Percentiles rank a stretch among this genome's conserved stretches.
These are phyloP conservation scores for Tamandua tetradactyla DNA, from an alignment of 2,797 vertebrate species.

Conservation along the genomic window DNA sequence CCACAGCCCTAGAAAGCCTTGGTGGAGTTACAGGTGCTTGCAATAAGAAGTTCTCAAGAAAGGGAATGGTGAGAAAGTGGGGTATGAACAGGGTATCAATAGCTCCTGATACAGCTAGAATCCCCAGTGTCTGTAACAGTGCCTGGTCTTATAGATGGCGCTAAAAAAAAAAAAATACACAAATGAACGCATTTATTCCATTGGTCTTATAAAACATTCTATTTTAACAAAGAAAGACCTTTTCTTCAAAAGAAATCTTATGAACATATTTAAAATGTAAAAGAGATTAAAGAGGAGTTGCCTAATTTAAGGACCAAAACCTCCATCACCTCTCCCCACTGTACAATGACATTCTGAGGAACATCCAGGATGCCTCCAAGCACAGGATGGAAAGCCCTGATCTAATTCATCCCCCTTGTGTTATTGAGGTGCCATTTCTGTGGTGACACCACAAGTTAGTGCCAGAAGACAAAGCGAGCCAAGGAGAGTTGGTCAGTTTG, in stretches of 20 bases:
- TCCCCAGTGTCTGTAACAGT: not conserved
- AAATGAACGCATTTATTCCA: not conserved
- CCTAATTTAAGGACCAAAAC: not conserved
- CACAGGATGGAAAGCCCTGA: not conserved
- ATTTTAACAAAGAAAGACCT: not conserved
- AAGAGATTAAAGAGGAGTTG: not conserved
- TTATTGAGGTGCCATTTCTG: not conserved
- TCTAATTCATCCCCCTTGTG: not conserved
- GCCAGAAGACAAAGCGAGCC: not conserved
- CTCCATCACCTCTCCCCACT: rapidly evolving
- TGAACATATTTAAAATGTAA: not conserved
- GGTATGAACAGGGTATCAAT: too few species aligned
- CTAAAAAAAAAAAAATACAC: not conserved
- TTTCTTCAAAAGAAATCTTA: slow-evolving; percentile 22
- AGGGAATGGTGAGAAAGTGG: not conserved
- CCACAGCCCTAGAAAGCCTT: not conserved
- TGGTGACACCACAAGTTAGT: not conserved
- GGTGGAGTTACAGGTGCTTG: too few species aligned
- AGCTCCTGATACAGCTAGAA: rapidly evolving
- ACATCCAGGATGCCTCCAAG: not conserved
- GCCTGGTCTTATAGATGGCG: not conserved
- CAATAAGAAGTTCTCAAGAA: not conserved
- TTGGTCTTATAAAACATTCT: not conserved
- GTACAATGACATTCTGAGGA: not conserved
- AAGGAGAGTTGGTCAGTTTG: not conserved